Conservation (phyloP, 2,113 vertebrate species). For the Dipodomys stephensi region DNA sequence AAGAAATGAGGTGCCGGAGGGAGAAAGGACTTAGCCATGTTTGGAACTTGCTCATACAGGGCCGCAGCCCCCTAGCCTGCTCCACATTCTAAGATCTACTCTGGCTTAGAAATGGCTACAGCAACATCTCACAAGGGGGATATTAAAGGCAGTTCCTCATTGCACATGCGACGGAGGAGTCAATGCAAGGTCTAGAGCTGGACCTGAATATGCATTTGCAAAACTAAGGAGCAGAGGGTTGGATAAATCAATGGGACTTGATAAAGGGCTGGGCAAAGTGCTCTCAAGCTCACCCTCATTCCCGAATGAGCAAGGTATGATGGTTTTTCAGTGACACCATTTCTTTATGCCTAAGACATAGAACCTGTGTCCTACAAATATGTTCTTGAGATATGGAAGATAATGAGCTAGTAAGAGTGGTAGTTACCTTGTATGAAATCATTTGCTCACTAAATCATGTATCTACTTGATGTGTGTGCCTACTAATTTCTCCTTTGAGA, state of each 20-base stretch:
- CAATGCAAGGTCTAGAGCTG: background rate
- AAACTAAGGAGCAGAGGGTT: background rate
- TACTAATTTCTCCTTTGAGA: background rate
- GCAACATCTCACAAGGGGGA: background rate
- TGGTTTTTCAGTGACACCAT: background rate
- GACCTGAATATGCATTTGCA: background rate
- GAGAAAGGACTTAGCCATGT: background rate
- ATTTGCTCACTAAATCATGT: background rate
- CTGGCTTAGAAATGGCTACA: no score
- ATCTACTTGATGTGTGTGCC: background rate
- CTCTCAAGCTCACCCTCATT: background rate
- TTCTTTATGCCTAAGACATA: background rate
- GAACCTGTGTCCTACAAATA: background rate
- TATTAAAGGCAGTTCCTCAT: background rate
- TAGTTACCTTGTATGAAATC: background rate
- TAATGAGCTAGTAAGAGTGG: background rate
- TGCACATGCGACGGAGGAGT: background rate
- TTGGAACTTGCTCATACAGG: background rate
- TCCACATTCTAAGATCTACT: background rate
- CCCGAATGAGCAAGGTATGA: no score
- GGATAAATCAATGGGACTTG: background rate
- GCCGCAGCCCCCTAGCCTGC: fast-evolving
- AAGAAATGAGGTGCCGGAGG: background rate
- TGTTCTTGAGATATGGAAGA: background rate
- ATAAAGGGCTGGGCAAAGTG: background rate